These are phyloP conservation scores for Verasper variegatus DNA, from an alignment of 2,113 vertebrate species.

Conservation along the genomic window DNA sequence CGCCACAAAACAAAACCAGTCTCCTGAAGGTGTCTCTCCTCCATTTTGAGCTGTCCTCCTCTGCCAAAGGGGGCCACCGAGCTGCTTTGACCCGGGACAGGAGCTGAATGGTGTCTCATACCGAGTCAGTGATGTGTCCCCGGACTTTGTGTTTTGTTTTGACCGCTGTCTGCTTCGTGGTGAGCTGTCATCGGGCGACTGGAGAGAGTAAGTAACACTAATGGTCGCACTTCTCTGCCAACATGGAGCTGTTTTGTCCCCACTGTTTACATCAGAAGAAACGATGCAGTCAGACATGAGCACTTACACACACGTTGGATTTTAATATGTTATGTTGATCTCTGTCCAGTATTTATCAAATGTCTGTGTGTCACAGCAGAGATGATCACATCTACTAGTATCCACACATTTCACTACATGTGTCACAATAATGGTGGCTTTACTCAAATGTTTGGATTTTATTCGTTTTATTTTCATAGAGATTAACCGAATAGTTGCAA, in stretches of 20 bases:
- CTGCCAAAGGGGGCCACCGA: constrained; percentile 42
- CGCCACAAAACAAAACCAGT: constrained; percentile 67
- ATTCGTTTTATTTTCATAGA: too few relatives aligned
- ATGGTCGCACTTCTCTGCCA: background rate
- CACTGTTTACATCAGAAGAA: background rate
- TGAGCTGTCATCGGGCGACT: constrained; percentile 72
- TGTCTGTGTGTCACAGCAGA: background rate
- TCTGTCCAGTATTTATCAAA: background rate
- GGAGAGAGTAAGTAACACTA: constrained; percentile 81
- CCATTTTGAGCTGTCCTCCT: constrained; percentile 20
- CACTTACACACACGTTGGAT: background rate
- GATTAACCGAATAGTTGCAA: too few relatives aligned
- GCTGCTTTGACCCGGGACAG: constrained; percentile 22
- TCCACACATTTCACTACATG: too few relatives aligned
- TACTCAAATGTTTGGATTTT: too few relatives aligned
- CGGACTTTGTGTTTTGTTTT: constrained; percentile 76
- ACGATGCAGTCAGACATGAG: background rate
- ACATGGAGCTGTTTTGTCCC: background rate
- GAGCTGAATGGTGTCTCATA: constrained; percentile 39
- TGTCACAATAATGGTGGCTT: too few relatives aligned
- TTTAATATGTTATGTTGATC: background rate
- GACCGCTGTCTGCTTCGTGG: constrained; percentile 67
- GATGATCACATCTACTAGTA: too few relatives aligned
- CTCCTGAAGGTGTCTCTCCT: constrained; percentile 49
- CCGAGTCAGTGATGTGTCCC: constrained; percentile 75